Evolutionary conservation across 2,113 vertebrate genomes (phyloP).

Genomic region (Protomyctophum bolini): DNA sequence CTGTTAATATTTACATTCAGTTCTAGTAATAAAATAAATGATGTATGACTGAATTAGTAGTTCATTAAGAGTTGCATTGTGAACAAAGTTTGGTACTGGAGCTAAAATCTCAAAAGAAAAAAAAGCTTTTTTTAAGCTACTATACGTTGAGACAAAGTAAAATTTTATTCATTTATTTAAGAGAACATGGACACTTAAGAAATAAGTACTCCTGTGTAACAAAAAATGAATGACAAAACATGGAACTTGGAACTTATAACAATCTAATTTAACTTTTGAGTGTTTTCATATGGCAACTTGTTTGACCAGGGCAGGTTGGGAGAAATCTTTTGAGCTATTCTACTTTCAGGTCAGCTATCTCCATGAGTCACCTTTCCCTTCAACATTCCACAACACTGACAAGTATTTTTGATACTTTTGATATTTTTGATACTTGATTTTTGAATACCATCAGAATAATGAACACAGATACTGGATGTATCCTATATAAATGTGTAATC

Average conservation of each 20-base stretch:
- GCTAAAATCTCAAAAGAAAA: too few species aligned
- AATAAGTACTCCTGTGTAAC: background rate
- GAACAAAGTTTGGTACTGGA: background rate
- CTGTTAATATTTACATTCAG: background rate
- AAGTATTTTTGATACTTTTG: background rate
- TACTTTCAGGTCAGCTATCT: background rate
- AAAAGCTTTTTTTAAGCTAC: too few species aligned
- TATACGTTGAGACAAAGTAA: background rate
- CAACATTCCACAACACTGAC: background rate
- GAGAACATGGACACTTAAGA: conserved; percentile 3
- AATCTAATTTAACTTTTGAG: background rate
- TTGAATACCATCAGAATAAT: too few species aligned
- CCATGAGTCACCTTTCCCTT: background rate
- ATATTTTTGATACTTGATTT: background rate
- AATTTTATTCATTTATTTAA: conserved; percentile 30
- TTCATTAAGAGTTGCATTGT: background rate
- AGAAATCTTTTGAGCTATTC: background rate
- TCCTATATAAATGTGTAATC: too few species aligned
- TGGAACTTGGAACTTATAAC: background rate
- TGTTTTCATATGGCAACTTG: background rate
- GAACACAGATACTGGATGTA: too few species aligned
- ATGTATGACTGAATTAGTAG: background rate
- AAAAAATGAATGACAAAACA: background rate
- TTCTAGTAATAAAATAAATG: background rate
- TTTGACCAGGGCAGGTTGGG: background rate